phyloP scores from a whole-genome alignment of 2,888 invertebrate species.

The Rhamphomyia laevipes region DNA sequence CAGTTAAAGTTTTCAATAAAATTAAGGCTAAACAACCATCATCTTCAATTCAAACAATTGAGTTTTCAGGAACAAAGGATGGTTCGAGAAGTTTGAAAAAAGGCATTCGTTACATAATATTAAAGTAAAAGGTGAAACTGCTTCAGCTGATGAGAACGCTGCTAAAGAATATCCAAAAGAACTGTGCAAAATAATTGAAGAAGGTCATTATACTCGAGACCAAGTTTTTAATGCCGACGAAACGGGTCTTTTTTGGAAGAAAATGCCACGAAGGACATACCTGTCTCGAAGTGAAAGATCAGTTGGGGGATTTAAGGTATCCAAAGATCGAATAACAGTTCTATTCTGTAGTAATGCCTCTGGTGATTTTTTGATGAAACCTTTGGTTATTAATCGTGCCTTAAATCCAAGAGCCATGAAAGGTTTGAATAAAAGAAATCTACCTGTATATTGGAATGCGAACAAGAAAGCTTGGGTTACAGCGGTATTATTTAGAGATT shows the following conservation, averaged over 20 bases:
- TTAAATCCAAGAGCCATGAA: conserved; percentile 3
- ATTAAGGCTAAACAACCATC: not conserved
- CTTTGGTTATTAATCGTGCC: not conserved
- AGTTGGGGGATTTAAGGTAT: conserved; percentile 18
- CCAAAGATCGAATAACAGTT: conserved; percentile 23
- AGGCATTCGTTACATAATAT: conserved; percentile 18
- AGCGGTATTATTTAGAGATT: not conserved
- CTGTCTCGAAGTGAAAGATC: conserved; percentile 22
- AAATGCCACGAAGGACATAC: conserved; percentile 25
- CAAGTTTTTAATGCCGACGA: conserved; percentile 24
- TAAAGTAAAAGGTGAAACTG: conserved; percentile 17
- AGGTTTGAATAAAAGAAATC: conserved; percentile 1
- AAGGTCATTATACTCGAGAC: conserved; percentile 18
- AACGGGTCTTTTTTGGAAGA: conserved; percentile 22
- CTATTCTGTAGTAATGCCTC: conserved; percentile 22
- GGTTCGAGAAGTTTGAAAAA: conserved; percentile 16
- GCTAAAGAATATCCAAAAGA: conserved; percentile 14
- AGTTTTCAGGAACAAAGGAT: conserved; percentile 1
- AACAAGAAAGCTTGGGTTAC: not conserved
- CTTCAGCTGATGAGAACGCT: conserved; percentile 15
- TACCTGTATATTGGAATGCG: conserved; percentile 1
- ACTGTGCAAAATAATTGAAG: conserved; percentile 18
- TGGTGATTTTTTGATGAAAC: conserved; percentile 1
- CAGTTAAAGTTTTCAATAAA: conserved; percentile 1
- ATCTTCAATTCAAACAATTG: not conserved